Conservation (phyloP, 2,888 invertebrate genomes). For the Anoncus sp. region DNA sequence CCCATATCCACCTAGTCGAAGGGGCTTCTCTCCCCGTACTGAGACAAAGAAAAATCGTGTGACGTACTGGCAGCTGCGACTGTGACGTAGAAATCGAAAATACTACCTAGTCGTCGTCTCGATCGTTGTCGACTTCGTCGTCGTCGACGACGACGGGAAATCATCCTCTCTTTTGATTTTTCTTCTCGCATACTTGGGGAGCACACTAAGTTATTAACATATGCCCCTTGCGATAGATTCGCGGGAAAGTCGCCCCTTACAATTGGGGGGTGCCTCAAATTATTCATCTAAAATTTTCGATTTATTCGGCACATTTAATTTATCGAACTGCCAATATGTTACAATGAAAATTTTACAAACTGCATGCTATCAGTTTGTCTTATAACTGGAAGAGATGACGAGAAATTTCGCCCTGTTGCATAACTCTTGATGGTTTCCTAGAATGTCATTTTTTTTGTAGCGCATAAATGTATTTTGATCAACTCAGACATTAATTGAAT, state of each 20-base stretch:
- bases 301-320: constrained; percentile 10
- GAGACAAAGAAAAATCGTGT: constrained; percentile 83
- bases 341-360: not conserved
- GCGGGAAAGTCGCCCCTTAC: constrained; percentile 2
- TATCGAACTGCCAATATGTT: constrained; percentile 3
- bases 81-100: constrained; percentile 76
- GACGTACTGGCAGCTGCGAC: constrained; percentile 81
- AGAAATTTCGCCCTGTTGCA: not conserved
- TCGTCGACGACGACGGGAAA: constrained; percentile 32
- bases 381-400: not conserved
- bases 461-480: not conserved
- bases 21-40: constrained; percentile 72
- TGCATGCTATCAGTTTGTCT: not conserved
- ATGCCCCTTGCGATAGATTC: constrained; percentile 23
- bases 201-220: constrained; percentile 38
- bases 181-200: constrained; percentile 18
- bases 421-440: not conserved
- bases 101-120: constrained; percentile 64
- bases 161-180: constrained; percentile 41
- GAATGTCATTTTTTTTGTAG: not conserved
- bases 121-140: constrained; percentile 59
- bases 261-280: constrained; percentile 21
- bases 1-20: constrained; percentile 61
- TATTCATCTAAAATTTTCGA: constrained; percentile 31
- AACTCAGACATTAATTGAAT: not conserved